A percentile compares a stretch with the other conserved stretches of the same genome.
phyloP scores from a whole-genome alignment of 2,113 vertebrate genomes.

The Strigops habroptila region DNA sequence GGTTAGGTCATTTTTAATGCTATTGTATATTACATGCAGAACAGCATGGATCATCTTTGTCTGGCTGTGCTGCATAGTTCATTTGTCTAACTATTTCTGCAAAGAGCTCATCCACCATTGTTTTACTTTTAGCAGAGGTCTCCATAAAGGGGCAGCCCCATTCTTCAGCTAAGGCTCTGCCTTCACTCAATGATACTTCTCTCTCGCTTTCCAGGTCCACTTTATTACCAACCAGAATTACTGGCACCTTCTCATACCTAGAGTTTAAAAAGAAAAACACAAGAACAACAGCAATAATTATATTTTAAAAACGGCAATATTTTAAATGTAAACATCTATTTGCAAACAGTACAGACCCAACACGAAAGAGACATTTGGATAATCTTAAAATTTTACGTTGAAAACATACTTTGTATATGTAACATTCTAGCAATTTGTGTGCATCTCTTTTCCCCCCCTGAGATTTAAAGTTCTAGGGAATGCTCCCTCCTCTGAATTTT shows the following conservation, averaged over 20 bases:
- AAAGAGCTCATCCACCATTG: constrained; percentile 99
- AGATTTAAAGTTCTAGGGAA: not conserved
- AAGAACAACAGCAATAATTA: not conserved
- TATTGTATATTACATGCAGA: constrained; percentile 99
- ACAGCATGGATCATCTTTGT: constrained; percentile 98
- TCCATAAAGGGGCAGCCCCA: constrained; percentile 99
- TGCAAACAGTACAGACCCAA: not conserved
- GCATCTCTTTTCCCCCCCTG: not conserved
- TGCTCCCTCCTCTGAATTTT: not conserved
- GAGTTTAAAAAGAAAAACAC: constrained; percentile 3
- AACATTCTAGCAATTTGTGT: not conserved
- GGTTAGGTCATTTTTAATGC: constrained; percentile 60
- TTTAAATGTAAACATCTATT: not conserved
- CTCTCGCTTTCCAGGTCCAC: constrained; percentile 97
- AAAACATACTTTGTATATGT: not conserved
- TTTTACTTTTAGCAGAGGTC: constrained; percentile 99
- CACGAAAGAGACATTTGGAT: not conserved
- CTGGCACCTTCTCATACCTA: constrained; percentile 98
- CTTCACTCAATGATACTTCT: constrained; percentile 92
- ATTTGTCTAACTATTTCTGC: constrained; percentile 98
- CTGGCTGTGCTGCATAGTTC: constrained; percentile 98
- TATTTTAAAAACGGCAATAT: not conserved
- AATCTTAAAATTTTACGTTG: not conserved
- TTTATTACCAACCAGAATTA: constrained; percentile 98
- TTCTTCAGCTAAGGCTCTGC: constrained; percentile 94